phyloP scores from a whole-genome alignment of 2,113 vertebrate species.

The Zosterops pallidus region DNA sequence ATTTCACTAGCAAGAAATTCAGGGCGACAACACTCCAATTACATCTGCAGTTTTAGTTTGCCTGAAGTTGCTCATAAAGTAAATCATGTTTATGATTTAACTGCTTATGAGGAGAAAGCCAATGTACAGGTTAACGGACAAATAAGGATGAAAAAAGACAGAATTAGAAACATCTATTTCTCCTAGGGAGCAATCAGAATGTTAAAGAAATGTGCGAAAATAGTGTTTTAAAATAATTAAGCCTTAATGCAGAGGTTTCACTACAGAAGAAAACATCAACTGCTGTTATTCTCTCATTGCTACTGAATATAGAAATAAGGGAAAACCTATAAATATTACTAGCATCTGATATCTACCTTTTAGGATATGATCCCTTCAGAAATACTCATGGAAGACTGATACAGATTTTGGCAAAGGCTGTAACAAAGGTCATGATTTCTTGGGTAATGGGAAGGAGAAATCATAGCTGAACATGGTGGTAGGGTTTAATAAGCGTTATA shows the following conservation, averaged over 20 bases:
- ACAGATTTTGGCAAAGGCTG: not conserved
- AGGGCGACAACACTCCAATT: accelerated
- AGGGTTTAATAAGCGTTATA: not conserved
- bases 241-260: not conserved
- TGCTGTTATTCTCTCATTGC: not conserved
- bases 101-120: not conserved
- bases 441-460: not conserved
- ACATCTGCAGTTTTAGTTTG: not conserved
- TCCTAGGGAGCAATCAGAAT: not conserved
- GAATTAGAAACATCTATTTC: not conserved
- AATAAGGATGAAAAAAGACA: not conserved
- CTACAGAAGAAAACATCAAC: not conserved
- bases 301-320: not conserved
- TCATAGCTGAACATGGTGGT: not conserved
- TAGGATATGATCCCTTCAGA: not conserved
- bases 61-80: not conserved
- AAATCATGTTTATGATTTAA: not conserved
- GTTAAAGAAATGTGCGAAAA: not conserved
- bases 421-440: not conserved
- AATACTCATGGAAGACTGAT: not conserved
- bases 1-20: too few species aligned
- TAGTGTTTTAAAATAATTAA: not conserved
- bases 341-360: not conserved
- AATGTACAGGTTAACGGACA: not conserved
- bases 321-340: not conserved